Conservation (phyloP, 2,888 invertebrate species). For the Stenotaenia linearis region DNA sequence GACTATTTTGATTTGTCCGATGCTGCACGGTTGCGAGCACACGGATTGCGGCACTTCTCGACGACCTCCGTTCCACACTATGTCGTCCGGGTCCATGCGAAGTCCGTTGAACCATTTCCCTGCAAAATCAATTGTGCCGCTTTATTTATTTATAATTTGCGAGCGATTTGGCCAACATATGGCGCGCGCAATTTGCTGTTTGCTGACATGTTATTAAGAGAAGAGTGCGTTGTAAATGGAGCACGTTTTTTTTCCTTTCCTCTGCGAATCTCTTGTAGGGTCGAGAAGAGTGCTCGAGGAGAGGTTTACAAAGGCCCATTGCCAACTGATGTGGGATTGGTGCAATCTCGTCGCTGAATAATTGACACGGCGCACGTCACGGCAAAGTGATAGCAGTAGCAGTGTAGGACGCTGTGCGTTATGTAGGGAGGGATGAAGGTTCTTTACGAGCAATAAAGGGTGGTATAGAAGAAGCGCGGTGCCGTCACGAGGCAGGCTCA, state of each 20-base stretch:
- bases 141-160: not conserved
- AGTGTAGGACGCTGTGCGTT: not conserved
- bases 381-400: not conserved
- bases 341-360: not conserved
- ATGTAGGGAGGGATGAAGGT: not conserved
- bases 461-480: not conserved
- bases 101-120: constrained; percentile 60
- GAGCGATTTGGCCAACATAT: not conserved
- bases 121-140: not conserved
- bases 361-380: not conserved
- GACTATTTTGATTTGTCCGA: constrained; percentile 60
- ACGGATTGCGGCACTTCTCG: constrained; percentile 59
- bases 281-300: not conserved
- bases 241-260: not conserved
- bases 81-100: constrained; percentile 50
- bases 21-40: constrained; percentile 62
- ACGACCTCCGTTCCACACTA: constrained; percentile 54
- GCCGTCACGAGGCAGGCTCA: not conserved
- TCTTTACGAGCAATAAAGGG: not conserved
- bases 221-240: not conserved
- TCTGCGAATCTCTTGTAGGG: not conserved
- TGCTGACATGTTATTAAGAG: not conserved
- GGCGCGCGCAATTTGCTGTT: not conserved
- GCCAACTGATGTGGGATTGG: not conserved
- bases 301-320: not conserved